A percentile compares a stretch with the other conserved stretches of the same genome.
Evolutionary conservation across 2,113 vertebrate species (phyloP).

Genomic region (Stegostoma tigrinum): DNA sequence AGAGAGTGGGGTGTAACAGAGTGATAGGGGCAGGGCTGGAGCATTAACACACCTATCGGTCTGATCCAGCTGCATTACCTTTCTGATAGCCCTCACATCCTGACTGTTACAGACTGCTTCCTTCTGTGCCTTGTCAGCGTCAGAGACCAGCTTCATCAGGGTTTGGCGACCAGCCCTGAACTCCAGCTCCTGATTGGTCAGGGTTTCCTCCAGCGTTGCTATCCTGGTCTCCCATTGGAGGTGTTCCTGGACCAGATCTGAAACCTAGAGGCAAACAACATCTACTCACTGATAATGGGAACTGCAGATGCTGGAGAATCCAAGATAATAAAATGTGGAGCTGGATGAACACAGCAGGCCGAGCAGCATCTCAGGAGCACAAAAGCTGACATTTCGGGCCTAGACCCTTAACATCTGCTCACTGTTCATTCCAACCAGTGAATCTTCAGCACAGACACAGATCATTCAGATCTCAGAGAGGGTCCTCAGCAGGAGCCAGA

Average conservation of each 20-base stretch:
- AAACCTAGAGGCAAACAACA: constrained; percentile 27
- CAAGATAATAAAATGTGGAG: too few relatives aligned
- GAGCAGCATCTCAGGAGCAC: too few relatives aligned
- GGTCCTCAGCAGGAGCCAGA: neutral
- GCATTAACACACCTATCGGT: neutral
- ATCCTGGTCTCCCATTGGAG: constrained; percentile 37
- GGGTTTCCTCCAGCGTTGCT: constrained; percentile 40
- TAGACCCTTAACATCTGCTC: neutral
- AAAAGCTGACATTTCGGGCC: too few relatives aligned
- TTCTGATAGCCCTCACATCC: constrained; percentile 36
- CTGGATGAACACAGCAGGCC: too few relatives aligned
- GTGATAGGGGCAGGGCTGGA: neutral
- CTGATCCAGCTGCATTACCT: constrained; percentile 12
- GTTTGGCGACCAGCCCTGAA: constrained; percentile 42
- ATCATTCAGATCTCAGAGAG: neutral
- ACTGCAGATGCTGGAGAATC: too few relatives aligned
- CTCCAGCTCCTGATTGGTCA: constrained; percentile 45
- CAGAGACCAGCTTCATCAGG: constrained; percentile 40
- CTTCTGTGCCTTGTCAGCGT: constrained; percentile 40
- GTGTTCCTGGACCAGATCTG: constrained; percentile 38
- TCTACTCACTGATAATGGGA: neutral
- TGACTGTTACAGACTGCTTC: constrained; percentile 33
- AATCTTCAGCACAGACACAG: too few relatives aligned
- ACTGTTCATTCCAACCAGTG: neutral
- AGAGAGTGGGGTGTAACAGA: neutral